Base-by-base conservation (phyloP, 1,140 invertebrate genomes). In the Drosophila orena region DNA sequence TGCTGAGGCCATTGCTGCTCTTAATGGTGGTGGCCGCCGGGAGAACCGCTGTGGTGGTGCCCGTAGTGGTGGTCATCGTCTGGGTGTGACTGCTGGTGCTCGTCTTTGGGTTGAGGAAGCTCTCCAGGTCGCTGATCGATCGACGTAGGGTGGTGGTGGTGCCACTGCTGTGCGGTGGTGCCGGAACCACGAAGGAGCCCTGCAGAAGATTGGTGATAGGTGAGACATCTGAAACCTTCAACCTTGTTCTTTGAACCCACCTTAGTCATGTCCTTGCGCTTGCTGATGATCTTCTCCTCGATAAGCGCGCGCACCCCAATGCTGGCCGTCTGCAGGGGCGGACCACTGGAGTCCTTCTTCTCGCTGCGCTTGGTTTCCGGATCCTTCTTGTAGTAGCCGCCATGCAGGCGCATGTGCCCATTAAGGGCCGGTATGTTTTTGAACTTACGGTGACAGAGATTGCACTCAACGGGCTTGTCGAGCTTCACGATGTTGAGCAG, bases 401-500 rank as follows among this genome's bases (percentile, higher is more conserved):
- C 98, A 93, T 99, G 98, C 22, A 99, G 94, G 79, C 98, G 94
- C 98, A 99, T 99, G 91, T 99, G 98, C 14, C 98, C 98, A 93
- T 99, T 99, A 34, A 99, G 94, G 15, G 98, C 98, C 7, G 98
- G 97, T 92, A 98, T 96, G 93, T 99, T 99, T 94, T 99, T 99
- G 93, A 99, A 99, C 92, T 97, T 96, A 52, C 97, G 94, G 92
- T 98, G 96, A 92, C 98, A 99, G 40, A 99, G 94, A 93, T 97
- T 97, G 93, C 98, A 99, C 92, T 98, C 97, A 22, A 98, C 97
- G 24, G 97, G 97, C 91, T 97, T 97, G 15, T 95, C 95, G 27
- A 93, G 86, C 75, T 94, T 93, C 5, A 93, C 83, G 57, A 94
- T 94, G 71, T 93, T 94, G 38, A 92, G 73, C 54, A 91, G 62